Conservation (phyloP, 2,113 vertebrate genomes). For the Actenoides lindsayi region DNA sequence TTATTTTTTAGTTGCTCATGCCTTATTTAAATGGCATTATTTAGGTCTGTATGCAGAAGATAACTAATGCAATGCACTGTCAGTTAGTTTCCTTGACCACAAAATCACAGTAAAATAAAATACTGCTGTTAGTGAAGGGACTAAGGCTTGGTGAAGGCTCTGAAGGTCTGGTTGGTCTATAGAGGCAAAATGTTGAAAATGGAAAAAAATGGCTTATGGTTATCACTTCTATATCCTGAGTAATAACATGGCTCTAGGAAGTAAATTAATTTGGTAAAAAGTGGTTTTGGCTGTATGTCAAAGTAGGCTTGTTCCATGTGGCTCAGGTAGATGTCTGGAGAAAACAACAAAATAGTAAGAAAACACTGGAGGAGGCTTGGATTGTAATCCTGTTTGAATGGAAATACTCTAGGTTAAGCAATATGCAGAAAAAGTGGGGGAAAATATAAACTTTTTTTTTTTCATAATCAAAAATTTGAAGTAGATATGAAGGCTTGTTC, state of each 20-base stretch:
- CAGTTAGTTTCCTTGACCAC: not conserved
- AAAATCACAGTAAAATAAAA: not conserved
- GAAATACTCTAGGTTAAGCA: not conserved
- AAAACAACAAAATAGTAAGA: not conserved
- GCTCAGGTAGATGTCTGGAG: not conserved
- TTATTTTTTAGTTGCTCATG: not conserved
- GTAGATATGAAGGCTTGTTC: not conserved
- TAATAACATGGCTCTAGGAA: not conserved
- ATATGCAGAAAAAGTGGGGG: not conserved
- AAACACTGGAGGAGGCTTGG: not conserved
- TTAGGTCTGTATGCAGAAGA: not conserved
- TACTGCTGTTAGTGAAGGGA: not conserved
- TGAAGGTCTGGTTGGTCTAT: not conserved
- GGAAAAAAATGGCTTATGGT: not conserved
- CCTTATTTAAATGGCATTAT: not conserved
- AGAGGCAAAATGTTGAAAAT: not conserved
- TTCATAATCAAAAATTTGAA: not conserved
- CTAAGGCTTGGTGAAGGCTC: fast-evolving
- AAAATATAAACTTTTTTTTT: not conserved
- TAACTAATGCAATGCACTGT: not conserved
- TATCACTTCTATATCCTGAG: not conserved
- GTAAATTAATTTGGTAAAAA: not conserved
- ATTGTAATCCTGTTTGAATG: not conserved
- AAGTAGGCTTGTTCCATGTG: not conserved
- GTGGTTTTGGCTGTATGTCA: not conserved